Conservation (phyloP, 2,113 vertebrate genomes). For the Plotosus lineatus region DNA sequence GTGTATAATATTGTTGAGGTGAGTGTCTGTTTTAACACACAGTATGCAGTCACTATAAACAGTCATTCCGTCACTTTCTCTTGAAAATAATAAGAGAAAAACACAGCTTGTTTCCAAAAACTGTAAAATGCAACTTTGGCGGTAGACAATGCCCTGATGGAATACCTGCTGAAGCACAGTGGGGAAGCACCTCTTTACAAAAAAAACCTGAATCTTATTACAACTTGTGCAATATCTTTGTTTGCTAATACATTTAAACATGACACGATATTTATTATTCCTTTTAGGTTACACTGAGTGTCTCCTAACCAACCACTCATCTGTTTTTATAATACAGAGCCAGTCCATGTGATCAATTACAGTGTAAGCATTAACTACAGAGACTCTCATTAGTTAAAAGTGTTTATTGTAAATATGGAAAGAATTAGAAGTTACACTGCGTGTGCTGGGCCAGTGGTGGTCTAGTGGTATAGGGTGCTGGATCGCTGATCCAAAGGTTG, state of each 20-base stretch:
- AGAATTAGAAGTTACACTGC: not conserved
- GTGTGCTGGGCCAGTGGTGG: too few species aligned
- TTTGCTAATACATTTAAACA: not conserved
- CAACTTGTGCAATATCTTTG: not conserved
- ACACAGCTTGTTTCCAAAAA: not conserved
- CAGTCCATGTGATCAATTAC: not conserved
- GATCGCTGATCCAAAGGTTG: too few species aligned
- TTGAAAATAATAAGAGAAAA: not conserved
- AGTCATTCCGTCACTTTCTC: not conserved
- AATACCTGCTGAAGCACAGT: not conserved
- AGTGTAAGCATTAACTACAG: not conserved
- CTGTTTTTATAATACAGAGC: not conserved
- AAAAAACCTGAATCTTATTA: not conserved
- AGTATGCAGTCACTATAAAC: too few species aligned
- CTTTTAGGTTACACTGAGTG: not conserved
- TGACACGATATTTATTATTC: not conserved
- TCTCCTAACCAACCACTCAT: not conserved
- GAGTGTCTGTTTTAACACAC: not conserved
- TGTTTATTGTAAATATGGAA: conserved; percentile 15
- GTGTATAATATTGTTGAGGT: not conserved
- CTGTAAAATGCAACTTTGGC: not conserved
- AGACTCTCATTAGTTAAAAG: not conserved
- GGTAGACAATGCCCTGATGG: not conserved
- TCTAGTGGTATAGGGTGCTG: too few species aligned
- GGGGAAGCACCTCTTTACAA: not conserved